Evolutionary conservation across 2,888 invertebrate genomes (phyloP).

Genomic region (Andrena bucephala): DNA sequence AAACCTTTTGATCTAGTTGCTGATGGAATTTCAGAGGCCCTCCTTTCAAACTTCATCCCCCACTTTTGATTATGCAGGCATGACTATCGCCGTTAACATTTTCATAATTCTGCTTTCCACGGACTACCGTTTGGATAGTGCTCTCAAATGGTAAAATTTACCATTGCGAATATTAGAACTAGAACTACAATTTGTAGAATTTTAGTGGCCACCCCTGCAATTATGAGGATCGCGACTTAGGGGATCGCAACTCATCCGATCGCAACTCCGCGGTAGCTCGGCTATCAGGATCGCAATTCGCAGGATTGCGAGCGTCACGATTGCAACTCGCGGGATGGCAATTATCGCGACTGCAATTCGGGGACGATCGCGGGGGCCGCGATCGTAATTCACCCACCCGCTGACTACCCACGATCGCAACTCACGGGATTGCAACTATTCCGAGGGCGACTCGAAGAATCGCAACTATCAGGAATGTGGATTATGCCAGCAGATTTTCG

Average conservation of each 20-base stretch:
- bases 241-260: conserved; percentile 31
- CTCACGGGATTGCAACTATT: conserved; percentile 37
- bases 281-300: conserved; percentile 35
- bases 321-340: conserved; percentile 24
- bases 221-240: not conserved
- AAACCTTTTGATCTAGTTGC: conserved; percentile 8
- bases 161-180: not conserved
- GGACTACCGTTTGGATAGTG: no score
- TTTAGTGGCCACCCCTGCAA: not conserved
- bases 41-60: not conserved
- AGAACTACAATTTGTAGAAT: not conserved
- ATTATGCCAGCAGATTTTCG: conserved; percentile 13
- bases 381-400: conserved; percentile 3
- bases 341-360: conserved; percentile 37
- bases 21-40: not conserved
- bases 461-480: conserved; percentile 8
- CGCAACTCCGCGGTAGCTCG: conserved; percentile 24
- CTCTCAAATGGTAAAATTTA: no score
- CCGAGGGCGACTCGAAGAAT: conserved; percentile 33
- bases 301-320: conserved; percentile 17
- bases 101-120: no score
- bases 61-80: not conserved
- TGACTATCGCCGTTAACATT: no score
- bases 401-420: conserved; percentile 19
- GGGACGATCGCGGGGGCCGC: conserved; percentile 13